A percentile compares a stretch with the other conserved stretches of the same genome.
Evolutionary conservation across 2,113 vertebrate species (phyloP).

Genomic region (Oncorhynchus nerka): DNA sequence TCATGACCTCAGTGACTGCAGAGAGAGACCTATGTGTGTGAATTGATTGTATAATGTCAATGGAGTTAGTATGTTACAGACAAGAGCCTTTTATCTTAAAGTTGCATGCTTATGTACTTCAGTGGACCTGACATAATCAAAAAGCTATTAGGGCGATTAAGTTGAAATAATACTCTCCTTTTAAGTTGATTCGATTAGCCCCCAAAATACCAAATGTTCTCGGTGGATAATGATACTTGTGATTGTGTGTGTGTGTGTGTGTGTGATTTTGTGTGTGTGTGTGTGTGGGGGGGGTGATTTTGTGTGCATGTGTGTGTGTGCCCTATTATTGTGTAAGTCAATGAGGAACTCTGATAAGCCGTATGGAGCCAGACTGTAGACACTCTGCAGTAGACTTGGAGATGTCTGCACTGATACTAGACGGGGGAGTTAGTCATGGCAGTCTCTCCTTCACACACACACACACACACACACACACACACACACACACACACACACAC

Average conservation of each 20-base stretch:
- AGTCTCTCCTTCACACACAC: slow-evolving; percentile 23
- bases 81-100: too few species aligned
- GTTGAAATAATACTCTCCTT: too few species aligned
- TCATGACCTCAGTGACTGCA: slow-evolving; percentile 36
- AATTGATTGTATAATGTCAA: not conserved
- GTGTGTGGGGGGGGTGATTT: not conserved
- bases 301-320: too few species aligned
- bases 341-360: slow-evolving; percentile 71
- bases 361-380: slow-evolving; percentile 74
- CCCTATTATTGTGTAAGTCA: slow-evolving; percentile 66
- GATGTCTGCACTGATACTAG: slow-evolving; percentile 74
- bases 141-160: too few species aligned
- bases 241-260: not conserved
- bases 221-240: not conserved
- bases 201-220: not conserved
- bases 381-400: slow-evolving; percentile 52
- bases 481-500: not conserved
- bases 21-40: not conserved
- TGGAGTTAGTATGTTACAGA: not conserved
- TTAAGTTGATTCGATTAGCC: not conserved
- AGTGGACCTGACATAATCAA: too few species aligned
- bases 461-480: not conserved
- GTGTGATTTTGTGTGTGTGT: not conserved
- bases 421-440: slow-evolving; percentile 38
- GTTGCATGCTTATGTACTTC: too few species aligned